phyloP scores from a whole-genome alignment of 1,140 invertebrate species.

The Sycophaga agraensis region DNA sequence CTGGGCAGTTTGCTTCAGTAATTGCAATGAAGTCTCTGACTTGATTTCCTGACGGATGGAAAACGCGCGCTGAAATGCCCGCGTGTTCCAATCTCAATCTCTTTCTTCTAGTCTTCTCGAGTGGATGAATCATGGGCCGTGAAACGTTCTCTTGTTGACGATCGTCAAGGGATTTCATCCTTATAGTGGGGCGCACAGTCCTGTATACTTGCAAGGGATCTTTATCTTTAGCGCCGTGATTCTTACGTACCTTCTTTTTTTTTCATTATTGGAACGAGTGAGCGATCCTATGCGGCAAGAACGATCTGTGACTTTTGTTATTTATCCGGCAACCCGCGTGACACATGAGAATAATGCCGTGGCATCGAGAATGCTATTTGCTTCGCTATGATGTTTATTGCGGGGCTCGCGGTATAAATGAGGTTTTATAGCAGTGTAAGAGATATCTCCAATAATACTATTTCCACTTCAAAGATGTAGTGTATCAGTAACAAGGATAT shows the following conservation, averaged over 20 bases:
- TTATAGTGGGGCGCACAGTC: neutral
- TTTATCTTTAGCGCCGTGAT: conserved; percentile 7
- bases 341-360: too few relatives aligned
- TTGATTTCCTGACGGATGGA: conserved; percentile 17
- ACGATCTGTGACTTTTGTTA: neutral
- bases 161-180: conserved; percentile 13
- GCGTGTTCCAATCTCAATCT: too few relatives aligned
- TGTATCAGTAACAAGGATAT: too few relatives aligned
- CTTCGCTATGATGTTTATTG: neutral
- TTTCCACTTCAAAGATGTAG: too few relatives aligned
- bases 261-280: conserved; percentile 10
- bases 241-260: conserved; percentile 11
- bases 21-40: neutral
- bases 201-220: neutral
- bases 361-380: too few relatives aligned
- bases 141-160: conserved; percentile 6
- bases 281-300: neutral
- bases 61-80: neutral
- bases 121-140: conserved; percentile 11
- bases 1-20: conserved; percentile 2
- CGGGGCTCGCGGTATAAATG: too few relatives aligned
- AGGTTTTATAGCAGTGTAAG: too few relatives aligned
- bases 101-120: too few relatives aligned
- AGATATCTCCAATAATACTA: too few relatives aligned
- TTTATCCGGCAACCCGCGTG: neutral